phyloP scores from a whole-genome alignment of 2,113 vertebrate species.

The Dolichotis patagonum region DNA sequence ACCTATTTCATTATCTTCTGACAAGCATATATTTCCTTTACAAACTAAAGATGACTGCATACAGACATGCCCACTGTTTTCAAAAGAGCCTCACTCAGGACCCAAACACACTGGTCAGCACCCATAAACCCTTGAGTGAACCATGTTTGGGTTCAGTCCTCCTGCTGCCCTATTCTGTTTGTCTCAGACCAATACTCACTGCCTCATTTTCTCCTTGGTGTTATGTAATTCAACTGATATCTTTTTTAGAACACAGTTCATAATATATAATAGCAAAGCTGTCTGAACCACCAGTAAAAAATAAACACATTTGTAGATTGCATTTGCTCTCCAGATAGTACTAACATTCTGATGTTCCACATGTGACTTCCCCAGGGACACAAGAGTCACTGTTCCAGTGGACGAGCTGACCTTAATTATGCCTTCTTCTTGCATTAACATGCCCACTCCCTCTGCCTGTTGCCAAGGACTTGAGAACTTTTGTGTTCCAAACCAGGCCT shows the following conservation, averaged over 20 bases:
- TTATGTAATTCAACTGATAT: conserved; percentile 37
- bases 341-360: neutral
- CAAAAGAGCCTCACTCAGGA: neutral
- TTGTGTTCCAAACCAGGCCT: conserved; percentile 42
- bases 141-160: neutral
- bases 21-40: conserved; percentile 19
- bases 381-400: conserved; percentile 13
- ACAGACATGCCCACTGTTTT: neutral
- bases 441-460: conserved; percentile 13
- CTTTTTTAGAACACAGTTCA: conserved; percentile 37
- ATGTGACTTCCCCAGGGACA: conserved; percentile 57
- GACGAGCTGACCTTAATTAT: conserved; percentile 38
- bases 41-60: neutral
- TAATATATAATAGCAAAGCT: conserved; percentile 34
- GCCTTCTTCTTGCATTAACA: neutral
- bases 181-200: neutral
- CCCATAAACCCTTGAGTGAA: neutral
- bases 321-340: conserved; percentile 59
- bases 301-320: conserved; percentile 46
- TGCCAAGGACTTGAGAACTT: conserved; percentile 44
- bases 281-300: neutral
- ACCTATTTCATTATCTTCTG: conserved; percentile 36
- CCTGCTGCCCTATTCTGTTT: neutral
- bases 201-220: conserved; percentile 47
- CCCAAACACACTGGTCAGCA: neutral